Base-by-base conservation (phyloP, 2,888 invertebrate genomes). In the Spodoptera exigua region DNA sequence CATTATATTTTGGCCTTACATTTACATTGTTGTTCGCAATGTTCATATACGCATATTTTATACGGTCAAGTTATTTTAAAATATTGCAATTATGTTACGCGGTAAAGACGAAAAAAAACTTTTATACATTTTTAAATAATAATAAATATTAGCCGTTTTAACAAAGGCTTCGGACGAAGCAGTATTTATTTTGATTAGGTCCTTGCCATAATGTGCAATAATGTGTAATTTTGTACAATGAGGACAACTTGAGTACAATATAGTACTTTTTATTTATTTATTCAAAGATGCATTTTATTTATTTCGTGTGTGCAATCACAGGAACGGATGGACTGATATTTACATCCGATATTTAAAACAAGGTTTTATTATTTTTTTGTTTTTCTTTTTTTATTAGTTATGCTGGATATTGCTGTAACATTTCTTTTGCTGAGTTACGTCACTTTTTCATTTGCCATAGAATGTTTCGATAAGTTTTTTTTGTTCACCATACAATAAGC, bases 261-360 rank as follows among this genome's bases (percentile, higher is more conserved):
- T 83, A 70, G 73, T 88, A 85, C 88, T 88, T 86, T 80, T 87
- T 27, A 27, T 76, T 88, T 86, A 83, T 83, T 86, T 87, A 84
- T 85, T 86, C 74, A 82, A 81, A 81, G 84, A 66, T 69, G 65
- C 66, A 60, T 75, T 77, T 76, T 77, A 75, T 76, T 76, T 77
- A 72, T 71, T 75, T 73, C 51, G 64, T 75, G 73, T 84, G 92
- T 91, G 91, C 91, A 91, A 92, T 91, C 89, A 84, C 86, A 76
- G 86, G 71, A 87, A 87, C 81, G 91, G 91, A 84, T 92, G 90
- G 93, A 93, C 92, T 93, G 92, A 92, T 90, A 82, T 83, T 80
- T 78, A 83, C 91, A 91, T 91, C 91, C 89, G 82, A 74, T 80
- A 81, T 83, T 80, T 79, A 62, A 79, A 77, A 68, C 61, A 64